Percentiles rank a stretch among this genome's conserved stretches.
Conservation (phyloP, 2,113 vertebrate genomes). For the Sapayoa aenigma region DNA sequence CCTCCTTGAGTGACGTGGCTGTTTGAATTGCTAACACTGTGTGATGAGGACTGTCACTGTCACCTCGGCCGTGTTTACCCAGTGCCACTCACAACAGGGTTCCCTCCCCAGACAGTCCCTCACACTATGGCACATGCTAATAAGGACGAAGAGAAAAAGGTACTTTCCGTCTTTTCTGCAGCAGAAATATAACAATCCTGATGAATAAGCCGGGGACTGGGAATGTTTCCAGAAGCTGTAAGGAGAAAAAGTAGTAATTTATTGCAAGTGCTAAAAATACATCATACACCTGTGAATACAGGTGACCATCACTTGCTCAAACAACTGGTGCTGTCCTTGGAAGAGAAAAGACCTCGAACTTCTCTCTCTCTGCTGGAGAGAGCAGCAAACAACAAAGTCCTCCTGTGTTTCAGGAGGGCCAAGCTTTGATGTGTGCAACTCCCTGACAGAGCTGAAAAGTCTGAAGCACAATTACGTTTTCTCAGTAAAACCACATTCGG, state of each 20-base stretch:
- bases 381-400: neutral
- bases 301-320: constrained; percentile 38
- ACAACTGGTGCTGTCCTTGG: constrained; percentile 1
- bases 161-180: constrained; percentile 1
- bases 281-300: constrained; percentile 52
- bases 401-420: neutral
- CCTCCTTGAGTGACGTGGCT: neutral
- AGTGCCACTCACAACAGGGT: neutral
- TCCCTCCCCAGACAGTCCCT: neutral
- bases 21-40: neutral
- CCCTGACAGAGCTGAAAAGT: neutral
- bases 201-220: constrained; percentile 7
- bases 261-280: constrained; percentile 4
- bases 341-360: neutral
- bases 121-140: neutral
- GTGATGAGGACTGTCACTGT: constrained; percentile 9
- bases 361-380: neutral
- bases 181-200: neutral
- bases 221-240: constrained; percentile 41
- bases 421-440: fast-evolving
- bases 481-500: neutral
- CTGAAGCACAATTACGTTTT: neutral
- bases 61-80: constrained; percentile 10
- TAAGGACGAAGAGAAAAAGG: neutral
- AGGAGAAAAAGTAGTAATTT: constrained; percentile 32